These are phyloP conservation scores for Orchestia grillus DNA, from an alignment of 1,140 invertebrate species.

Conservation along the genomic window DNA sequence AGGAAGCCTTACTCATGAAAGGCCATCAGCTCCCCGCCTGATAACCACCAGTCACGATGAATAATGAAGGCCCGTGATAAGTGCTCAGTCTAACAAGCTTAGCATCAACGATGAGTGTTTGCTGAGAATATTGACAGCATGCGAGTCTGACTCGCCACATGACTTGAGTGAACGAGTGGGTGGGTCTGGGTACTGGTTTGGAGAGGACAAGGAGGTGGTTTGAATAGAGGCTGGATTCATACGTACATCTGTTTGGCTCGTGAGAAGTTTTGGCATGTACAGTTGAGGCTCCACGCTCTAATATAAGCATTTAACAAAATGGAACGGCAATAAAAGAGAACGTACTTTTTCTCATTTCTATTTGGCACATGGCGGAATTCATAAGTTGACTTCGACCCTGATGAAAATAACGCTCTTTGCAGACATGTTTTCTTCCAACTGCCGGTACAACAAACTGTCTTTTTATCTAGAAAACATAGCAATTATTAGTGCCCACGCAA, in stretches of 20 bases:
- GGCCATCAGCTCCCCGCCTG: neutral
- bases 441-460: too few relatives aligned
- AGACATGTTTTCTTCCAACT: too few relatives aligned
- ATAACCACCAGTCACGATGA: neutral
- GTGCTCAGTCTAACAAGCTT: neutral
- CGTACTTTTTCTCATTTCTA: too few relatives aligned
- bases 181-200: neutral
- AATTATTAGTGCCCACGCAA: too few relatives aligned
- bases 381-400: too few relatives aligned
- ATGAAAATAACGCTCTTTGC: too few relatives aligned
- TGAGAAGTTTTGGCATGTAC: neutral
- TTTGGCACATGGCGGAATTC: too few relatives aligned
- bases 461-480: too few relatives aligned
- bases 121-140: neutral
- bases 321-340: too few relatives aligned
- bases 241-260: neutral
- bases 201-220: too few relatives aligned
- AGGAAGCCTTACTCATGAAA: neutral
- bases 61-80: slow-evolving; percentile 24
- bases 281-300: neutral
- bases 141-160: neutral
- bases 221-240: too few relatives aligned
- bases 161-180: neutral
- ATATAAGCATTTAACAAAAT: too few relatives aligned
- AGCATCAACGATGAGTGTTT: neutral